Evolutionary conservation across 2,888 invertebrate species (phyloP).

Genomic region (Tridacna gigas): DNA sequence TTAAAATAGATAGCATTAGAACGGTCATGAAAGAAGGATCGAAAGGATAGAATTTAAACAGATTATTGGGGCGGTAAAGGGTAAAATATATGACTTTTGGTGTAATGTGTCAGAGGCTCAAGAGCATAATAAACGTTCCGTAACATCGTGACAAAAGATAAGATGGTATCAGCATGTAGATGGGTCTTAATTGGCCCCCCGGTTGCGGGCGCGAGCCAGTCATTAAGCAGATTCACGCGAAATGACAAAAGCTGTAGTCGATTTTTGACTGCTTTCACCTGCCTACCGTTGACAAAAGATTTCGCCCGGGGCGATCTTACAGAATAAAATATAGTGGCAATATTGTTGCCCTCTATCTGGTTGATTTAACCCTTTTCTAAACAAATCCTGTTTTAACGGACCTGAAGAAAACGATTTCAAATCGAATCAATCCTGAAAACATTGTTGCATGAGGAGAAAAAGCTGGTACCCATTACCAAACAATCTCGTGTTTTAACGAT

Average conservation of each 20-base stretch:
- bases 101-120: not conserved
- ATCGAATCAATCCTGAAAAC: too few species aligned
- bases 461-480: too few species aligned
- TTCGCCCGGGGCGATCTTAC: constrained; percentile 33
- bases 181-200: constrained; percentile 55
- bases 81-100: not conserved
- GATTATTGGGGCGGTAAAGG: not conserved
- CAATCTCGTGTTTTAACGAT: too few species aligned
- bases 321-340: not conserved
- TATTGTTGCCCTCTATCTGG: not conserved
- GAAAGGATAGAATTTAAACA: not conserved
- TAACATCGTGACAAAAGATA: constrained; percentile 27
- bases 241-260: constrained; percentile 15
- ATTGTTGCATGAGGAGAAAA: too few species aligned
- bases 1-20: too few species aligned
- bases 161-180: constrained; percentile 43
- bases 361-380: not conserved
- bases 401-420: not conserved
- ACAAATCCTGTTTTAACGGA: not conserved
- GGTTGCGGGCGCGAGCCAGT: constrained; percentile 53
- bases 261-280: constrained; percentile 59
- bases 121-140: not conserved
- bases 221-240: constrained; percentile 24
- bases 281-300: constrained; percentile 23
- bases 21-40: not conserved